These are phyloP conservation scores for Agelas oroides DNA, from an alignment of 37 sponge, comb jelly and placozoan species.

Conservation along the genomic window DNA sequence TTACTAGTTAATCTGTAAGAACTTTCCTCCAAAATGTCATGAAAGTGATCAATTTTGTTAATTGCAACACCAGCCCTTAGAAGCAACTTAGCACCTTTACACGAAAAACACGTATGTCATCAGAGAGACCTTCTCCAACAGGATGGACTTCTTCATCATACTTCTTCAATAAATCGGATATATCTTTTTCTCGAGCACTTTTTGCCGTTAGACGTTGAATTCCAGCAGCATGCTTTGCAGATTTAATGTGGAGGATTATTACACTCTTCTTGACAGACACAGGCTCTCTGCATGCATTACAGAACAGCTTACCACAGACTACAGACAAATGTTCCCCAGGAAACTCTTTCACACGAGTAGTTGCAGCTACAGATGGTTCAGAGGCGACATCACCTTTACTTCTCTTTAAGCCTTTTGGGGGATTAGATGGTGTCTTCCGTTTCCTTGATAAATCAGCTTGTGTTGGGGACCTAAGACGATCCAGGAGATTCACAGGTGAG, in stretches of 20 bases:
- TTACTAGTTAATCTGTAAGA: not conserved
- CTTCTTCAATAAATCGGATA: constrained; percentile 22
- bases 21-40: constrained; percentile 17
- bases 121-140: constrained; percentile 26
- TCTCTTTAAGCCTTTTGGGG: no score
- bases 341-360: no score
- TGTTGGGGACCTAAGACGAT: no score
- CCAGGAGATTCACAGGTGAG: no score
- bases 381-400: no score
- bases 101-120: constrained; percentile 6
- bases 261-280: constrained; percentile 24
- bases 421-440: no score
- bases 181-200: not conserved
- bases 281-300: constrained; percentile 39
- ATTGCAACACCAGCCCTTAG: constrained; percentile 35
- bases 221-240: constrained; percentile 32
- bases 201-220: constrained; percentile 9
- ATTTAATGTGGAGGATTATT: constrained; percentile 11
- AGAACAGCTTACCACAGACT: constrained; percentile 13
- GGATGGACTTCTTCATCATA: constrained; percentile 37
- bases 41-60: not conserved
- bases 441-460: no score
- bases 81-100: constrained; percentile 13
- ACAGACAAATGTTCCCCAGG: no score
- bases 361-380: no score